A percentile compares a stretch with the other conserved stretches of the same genome.
Evolutionary conservation across 2,888 invertebrate genomes (phyloP).

Genomic region (Ophion obscuratus): DNA sequence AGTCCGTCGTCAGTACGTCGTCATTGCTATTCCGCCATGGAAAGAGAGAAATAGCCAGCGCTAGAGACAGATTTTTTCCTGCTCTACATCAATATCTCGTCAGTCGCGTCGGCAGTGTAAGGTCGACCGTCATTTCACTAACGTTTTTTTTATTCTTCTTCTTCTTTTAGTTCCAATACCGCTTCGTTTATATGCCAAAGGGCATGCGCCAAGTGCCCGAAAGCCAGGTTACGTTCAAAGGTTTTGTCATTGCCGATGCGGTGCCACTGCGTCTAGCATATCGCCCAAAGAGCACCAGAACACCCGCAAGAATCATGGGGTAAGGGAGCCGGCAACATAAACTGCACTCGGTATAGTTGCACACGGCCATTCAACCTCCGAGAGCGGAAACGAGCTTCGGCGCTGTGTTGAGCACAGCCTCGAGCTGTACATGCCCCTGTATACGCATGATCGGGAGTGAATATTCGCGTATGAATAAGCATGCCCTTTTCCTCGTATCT

Average conservation of each 20-base stretch:
- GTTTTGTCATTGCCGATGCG: constrained; percentile 24
- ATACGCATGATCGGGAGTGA: constrained; percentile 24
- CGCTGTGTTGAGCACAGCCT: constrained; percentile 12
- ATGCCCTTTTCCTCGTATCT: not conserved
- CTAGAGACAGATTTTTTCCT: constrained; percentile 6
- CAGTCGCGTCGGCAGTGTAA: constrained; percentile 32
- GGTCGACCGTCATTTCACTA: not conserved
- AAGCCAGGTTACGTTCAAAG: not conserved
- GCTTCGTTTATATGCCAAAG: constrained; percentile 6
- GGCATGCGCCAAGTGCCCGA: not conserved
- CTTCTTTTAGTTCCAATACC: constrained; percentile 14
- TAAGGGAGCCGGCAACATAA: constrained; percentile 20
- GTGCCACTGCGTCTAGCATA: not conserved
- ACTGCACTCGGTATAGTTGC: constrained; percentile 22
- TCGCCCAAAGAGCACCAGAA: constrained; percentile 9
- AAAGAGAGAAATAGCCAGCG: not conserved
- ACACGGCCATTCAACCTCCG: constrained; percentile 41
- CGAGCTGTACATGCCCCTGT: constrained; percentile 21
- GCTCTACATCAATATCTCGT: constrained; percentile 25
- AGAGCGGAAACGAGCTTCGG: constrained; percentile 46
- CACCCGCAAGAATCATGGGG: constrained; percentile 27
- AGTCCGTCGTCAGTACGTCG: constrained; percentile 28
- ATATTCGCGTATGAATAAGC: constrained; percentile 1
- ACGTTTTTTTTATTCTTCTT: constrained; percentile 11
- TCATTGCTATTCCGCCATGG: constrained; percentile 34